Evolutionary conservation across 1,140 invertebrate species (phyloP), one percentile per base, ranked within the genome.

Genomic region (Drosophila ananassae): DNA sequence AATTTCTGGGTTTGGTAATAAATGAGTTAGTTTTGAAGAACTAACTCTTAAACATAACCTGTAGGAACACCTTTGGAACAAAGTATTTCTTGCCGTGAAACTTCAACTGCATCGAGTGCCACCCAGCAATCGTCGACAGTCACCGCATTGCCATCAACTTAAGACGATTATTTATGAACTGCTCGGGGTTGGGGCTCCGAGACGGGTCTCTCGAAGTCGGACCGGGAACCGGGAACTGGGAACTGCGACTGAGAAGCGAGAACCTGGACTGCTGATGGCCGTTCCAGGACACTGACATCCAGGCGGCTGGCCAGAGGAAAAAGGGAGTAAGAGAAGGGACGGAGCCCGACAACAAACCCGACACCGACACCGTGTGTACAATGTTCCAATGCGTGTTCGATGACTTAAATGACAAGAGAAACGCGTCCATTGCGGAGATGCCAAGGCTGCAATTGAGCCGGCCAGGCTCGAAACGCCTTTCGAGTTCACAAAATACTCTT

Each of bases 141-240:
- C 73, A 60, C 73, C 81, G 73, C 81, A 75, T 74, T 74, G 71
- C 71, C 71, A 85, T 90, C 80, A 87, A 90, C 85, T 90, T 90
- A 90, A 90, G 87, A 87, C 87, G 87, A 90, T 90, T 90, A 90
- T 90, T 90, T 90, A 90, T 90, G 87, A 90, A 90, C 87, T 90
- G 79, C 57, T 69, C 68, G 58, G 44, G 63, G 61, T 34, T 63
- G 60, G 44, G 52, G 55, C 34, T 41, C 41, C 17, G 34, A n/a
- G 39, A 32, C 5, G 57, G 39, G 24, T n/a, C 47, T 17, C 8
- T n/a, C 9, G 17, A 17, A 17, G 17, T 17, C 17, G 17, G 17
- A 17, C 48, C 5, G 12, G 10, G 10, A 6, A 28, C 25, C 12
- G 30, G 30, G 47, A 30, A 46, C 39, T 34, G 60, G n/a, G 48